These are phyloP conservation scores for Ancistrus triradiatus DNA, from an alignment of 2,113 vertebrate genomes.

Conservation along the genomic window DNA sequence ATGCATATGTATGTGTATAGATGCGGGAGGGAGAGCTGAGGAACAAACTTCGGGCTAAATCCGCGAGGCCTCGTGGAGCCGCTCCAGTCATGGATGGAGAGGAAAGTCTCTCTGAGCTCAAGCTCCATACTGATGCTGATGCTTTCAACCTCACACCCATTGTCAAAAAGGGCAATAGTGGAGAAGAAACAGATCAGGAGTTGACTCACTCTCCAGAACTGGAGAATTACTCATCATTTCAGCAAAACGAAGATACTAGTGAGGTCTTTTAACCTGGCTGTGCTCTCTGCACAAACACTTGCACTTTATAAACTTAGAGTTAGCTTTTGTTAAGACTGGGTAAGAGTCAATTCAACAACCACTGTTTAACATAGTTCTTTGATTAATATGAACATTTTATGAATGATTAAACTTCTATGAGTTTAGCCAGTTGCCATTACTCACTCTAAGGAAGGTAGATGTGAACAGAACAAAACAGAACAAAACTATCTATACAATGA, in stretches of 20 bases:
- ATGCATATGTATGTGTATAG: conserved; percentile 43
- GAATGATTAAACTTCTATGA: too few relatives aligned
- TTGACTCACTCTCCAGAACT: conserved; percentile 38
- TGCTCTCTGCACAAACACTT: conserved; percentile 6
- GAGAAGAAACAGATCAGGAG: not conserved
- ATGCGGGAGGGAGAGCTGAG: conserved; percentile 67
- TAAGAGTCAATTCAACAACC: not conserved
- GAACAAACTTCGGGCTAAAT: conserved; percentile 58
- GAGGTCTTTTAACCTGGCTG: conserved; percentile 48
- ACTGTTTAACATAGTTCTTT: too few relatives aligned
- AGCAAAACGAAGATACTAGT: conserved; percentile 29
- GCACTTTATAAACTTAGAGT: conserved; percentile 37
- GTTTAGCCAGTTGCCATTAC: not conserved
- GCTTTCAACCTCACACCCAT: not conserved
- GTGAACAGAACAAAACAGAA: not conserved
- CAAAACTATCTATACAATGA: too few relatives aligned
- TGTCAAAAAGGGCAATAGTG: conserved; percentile 16
- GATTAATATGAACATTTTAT: too few relatives aligned
- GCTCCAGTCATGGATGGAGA: conserved; percentile 10
- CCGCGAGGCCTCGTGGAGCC: conserved; percentile 48
- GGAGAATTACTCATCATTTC: conserved; percentile 58
- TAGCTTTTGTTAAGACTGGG: conserved; percentile 6
- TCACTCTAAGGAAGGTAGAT: not conserved
- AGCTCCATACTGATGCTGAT: conserved; percentile 4
- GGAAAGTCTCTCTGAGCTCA: not conserved